Evolutionary conservation across 2,113 vertebrate genomes (phyloP).

Genomic region (Ibidorhyncha struthersii): DNA sequence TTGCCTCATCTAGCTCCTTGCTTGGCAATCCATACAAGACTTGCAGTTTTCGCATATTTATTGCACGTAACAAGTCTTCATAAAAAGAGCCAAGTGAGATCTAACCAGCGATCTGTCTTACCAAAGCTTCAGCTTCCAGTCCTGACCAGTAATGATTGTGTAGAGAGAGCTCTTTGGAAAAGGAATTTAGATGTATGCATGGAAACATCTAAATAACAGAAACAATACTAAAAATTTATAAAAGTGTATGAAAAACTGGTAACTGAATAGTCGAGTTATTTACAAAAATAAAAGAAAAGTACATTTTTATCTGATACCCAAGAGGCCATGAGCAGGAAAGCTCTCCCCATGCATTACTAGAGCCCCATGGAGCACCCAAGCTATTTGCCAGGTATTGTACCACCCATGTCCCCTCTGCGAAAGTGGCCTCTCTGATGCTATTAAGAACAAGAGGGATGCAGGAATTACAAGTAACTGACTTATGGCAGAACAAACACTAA

Average conservation of each 20-base stretch:
- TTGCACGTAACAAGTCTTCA: neutral
- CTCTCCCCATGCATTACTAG: neutral
- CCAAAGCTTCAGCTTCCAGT: neutral
- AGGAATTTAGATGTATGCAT: neutral
- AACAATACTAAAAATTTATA: neutral
- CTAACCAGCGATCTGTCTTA: neutral
- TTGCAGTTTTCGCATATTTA: neutral
- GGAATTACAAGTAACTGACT: neutral
- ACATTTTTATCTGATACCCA: neutral
- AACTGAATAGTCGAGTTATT: neutral
- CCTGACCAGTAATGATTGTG: neutral
- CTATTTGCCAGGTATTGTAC: neutral
- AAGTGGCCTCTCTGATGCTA: neutral
- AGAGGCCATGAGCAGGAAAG: neutral
- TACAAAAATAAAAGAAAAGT: neutral
- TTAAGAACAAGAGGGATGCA: neutral
- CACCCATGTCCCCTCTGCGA: neutral
- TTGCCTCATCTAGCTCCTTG: neutral
- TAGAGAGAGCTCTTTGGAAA: neutral
- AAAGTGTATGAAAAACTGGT: neutral
- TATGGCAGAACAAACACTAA: neutral
- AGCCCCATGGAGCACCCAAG: neutral
- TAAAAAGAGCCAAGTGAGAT: neutral
- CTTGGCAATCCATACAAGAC: neutral
- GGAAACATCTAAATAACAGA: neutral